Conservation (phyloP, 2,888 invertebrate genomes). For the Octodonta nipae region DNA sequence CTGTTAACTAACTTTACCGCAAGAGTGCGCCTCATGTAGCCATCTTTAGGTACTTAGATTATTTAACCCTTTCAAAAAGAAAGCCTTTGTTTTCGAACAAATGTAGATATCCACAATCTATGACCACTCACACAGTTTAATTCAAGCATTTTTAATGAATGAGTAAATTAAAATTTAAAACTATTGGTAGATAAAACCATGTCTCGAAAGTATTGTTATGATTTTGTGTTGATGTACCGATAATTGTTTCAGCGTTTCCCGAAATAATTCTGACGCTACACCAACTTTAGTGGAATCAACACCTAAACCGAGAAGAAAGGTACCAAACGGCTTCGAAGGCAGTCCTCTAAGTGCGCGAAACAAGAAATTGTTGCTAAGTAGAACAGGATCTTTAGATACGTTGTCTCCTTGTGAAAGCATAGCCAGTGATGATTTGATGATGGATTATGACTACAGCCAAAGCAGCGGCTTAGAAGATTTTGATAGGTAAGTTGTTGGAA, state of each 20-base stretch:
- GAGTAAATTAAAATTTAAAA: too few species aligned
- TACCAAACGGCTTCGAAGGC: constrained; percentile 30
- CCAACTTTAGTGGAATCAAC: constrained; percentile 27
- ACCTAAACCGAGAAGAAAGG: constrained; percentile 28
- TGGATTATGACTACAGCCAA: constrained; percentile 58
- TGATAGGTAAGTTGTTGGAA: constrained; percentile 26
- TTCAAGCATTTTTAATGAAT: too few species aligned
- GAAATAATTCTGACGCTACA: constrained; percentile 28
- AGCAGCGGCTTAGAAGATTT: constrained; percentile 40
- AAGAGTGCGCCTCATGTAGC: too few species aligned
- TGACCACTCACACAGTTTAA: too few species aligned
- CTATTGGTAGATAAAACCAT: too few species aligned
- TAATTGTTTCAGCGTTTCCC: constrained; percentile 17
- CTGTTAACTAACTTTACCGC: too few species aligned
- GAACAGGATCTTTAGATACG: constrained; percentile 62
- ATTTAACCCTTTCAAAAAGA: too few species aligned
- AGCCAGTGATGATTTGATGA: constrained; percentile 76
- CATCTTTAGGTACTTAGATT: too few species aligned
- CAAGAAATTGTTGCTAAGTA: constrained; percentile 21
- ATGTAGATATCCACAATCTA: too few species aligned
- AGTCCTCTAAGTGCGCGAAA: constrained; percentile 28
- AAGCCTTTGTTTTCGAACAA: too few species aligned
- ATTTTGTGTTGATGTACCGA: too few species aligned
- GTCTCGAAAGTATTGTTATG: too few species aligned
- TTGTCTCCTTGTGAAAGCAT: constrained; percentile 72